Evolutionary conservation across 2,797 vertebrate genomes (phyloP).

Genomic region (Sphenodon punctatus): DNA sequence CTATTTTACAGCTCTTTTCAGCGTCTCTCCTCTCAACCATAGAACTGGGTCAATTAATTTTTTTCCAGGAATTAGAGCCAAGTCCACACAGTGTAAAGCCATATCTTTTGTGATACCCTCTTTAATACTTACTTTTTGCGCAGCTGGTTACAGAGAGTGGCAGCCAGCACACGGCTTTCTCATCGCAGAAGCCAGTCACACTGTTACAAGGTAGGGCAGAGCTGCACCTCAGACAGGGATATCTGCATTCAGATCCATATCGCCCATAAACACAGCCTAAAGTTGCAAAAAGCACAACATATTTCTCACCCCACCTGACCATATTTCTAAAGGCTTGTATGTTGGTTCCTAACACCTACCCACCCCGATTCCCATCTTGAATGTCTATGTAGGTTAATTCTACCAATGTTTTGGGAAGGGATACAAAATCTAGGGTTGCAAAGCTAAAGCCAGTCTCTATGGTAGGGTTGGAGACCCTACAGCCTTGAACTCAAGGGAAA

Average conservation of each 20-base stretch:
- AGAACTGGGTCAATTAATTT: background rate
- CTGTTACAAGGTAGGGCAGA: background rate
- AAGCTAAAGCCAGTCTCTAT: too few species aligned
- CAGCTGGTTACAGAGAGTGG: background rate
- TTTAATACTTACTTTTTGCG: background rate
- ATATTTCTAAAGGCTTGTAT: too few species aligned
- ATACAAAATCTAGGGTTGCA: too few species aligned
- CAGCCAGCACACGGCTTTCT: background rate
- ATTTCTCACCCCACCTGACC: too few species aligned
- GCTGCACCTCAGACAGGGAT: background rate
- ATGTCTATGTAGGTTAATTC: too few species aligned
- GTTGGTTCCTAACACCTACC: too few species aligned
- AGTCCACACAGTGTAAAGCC: background rate
- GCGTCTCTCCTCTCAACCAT: background rate
- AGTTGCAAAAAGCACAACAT: background rate
- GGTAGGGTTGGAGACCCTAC: too few species aligned
- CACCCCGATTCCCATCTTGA: too few species aligned
- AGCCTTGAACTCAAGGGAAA: too few species aligned
- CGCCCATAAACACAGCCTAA: background rate
- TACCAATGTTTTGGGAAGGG: too few species aligned
- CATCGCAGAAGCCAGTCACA: conserved; percentile 12
- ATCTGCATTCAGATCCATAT: background rate
- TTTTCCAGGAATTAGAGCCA: background rate
- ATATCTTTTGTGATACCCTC: background rate
- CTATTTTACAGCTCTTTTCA: background rate